Base-by-base conservation (phyloP, 35 echinoderm and acorn worm genomes). In the Heliocidaris erythrogramma region DNA sequence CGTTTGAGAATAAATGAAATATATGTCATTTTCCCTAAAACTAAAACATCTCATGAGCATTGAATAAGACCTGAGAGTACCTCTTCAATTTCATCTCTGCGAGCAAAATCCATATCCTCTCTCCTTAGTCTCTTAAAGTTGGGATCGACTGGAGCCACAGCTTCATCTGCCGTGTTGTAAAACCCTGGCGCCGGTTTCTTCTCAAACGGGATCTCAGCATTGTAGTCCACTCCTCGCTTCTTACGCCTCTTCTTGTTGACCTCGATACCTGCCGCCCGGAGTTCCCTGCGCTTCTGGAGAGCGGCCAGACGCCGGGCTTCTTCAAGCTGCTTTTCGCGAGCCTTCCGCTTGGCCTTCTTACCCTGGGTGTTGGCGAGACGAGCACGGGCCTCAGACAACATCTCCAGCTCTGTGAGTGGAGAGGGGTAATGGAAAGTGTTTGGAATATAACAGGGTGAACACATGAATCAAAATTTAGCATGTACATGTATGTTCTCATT, bases 201-300 rank as follows among this genome's bases (percentile, higher is more conserved):
- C 94, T 99, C 98, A 95, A 99, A 99, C 49, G 98, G 98, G 87
- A 99, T 99, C 93, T 99, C 98, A 14, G 97, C 98, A 59, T 99
- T 99, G 96, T 99, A 99, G 69, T 99, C 98, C 2, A 99, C 97
- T 0, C 98, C 96, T 30, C 98, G 94, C 93, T 97, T 96, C 95
- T 96, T 97, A 8, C 95, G 92, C 21, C 98, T 94, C 90, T 97
- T 95, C 96, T 99, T 96, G n/a, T 94, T 86, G 17, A 96, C 94
- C 69, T 99, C 98, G 29, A 97, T 97, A 29, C 98, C 97, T 6
- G 97, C 97, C 29, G 97, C 97, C 35, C 98, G 85, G 32, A 99
- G 97, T 91, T 99, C 98, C 30, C 98, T 47, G 16, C 98, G 85
- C 86, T 99, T 99, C 87, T 99, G 98, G 2, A 99, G 94, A 18